Evolutionary conservation across 1,140 invertebrate genomes (phyloP).

Genomic region (Theocolax elegans): DNA sequence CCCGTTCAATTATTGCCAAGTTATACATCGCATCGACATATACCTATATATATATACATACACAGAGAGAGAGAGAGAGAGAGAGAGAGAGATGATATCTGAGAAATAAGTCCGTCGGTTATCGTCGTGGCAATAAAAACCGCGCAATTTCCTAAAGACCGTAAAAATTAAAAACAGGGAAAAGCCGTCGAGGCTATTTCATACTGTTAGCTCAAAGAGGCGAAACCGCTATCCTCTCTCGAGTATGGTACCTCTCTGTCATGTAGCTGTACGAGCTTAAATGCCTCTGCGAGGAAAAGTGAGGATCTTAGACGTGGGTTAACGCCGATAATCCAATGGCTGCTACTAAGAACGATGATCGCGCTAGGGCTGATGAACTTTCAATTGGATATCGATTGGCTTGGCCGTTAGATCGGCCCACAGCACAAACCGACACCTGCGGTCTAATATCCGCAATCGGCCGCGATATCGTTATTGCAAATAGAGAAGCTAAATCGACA

Average conservation of each 20-base stretch:
- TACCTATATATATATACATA: background rate
- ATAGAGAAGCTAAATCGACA: too few relatives aligned
- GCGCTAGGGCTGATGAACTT: background rate
- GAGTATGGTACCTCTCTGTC: too few relatives aligned
- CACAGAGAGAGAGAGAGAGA: too few relatives aligned
- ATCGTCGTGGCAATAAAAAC: slow-evolving; percentile 4
- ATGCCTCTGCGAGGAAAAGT: too few relatives aligned
- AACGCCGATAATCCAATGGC: too few relatives aligned
- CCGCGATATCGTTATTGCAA: background rate
- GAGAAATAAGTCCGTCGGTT: background rate
- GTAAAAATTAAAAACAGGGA: slow-evolving; percentile 9
- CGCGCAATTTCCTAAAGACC: background rate
- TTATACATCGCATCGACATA: too few relatives aligned
- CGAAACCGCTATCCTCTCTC: slow-evolving; percentile 1
- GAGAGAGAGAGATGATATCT: background rate
- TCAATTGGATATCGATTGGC: background rate
- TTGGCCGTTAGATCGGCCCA: background rate
- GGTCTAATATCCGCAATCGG: background rate
- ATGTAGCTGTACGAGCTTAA: too few relatives aligned
- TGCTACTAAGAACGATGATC: background rate
- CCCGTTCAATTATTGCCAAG: background rate
- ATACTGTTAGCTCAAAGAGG: slow-evolving; percentile 11
- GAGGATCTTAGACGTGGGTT: too few relatives aligned
- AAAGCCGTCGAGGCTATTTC: background rate
- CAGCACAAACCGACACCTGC: background rate